Percentiles rank a stretch among this genome's conserved stretches.
These are phyloP conservation scores for Ochlodes sylvanus DNA, from an alignment of 2,888 invertebrate genomes.

Conservation along the genomic window DNA sequence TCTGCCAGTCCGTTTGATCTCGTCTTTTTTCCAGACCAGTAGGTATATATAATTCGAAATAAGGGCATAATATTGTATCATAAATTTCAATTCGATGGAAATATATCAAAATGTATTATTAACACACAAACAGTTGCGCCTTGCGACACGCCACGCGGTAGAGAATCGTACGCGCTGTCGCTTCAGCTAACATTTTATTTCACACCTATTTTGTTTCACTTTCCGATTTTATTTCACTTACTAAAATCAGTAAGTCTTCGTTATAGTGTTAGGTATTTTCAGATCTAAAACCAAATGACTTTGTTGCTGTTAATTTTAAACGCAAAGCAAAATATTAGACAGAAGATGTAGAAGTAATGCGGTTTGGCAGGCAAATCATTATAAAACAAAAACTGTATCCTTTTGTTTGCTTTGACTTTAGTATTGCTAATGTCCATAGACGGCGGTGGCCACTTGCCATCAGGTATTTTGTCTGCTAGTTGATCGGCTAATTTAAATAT, in stretches of 20 bases:
- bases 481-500: no score
- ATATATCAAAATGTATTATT: constrained; percentile 34
- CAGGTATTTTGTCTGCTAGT: no score
- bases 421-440: no score
- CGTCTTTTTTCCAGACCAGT: constrained; percentile 49
- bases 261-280: background rate
- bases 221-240: constrained; percentile 28
- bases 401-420: no score
- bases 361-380: no score
- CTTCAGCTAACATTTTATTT: constrained; percentile 27
- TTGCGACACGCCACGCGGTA: constrained; percentile 4
- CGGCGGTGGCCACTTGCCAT: no score
- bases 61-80: constrained; percentile 43
- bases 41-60: constrained; percentile 43
- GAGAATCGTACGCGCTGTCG: background rate
- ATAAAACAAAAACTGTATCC: no score
- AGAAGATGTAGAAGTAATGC: no score
- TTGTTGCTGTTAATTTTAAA: no score
- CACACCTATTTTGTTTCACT: constrained; percentile 30
- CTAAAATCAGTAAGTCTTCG: constrained; percentile 2
- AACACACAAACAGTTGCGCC: constrained; percentile 27
- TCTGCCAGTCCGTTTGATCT: constrained; percentile 47
- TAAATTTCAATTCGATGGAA: constrained; percentile 42
- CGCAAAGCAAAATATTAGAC: no score
- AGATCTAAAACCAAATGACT: background rate